Conservation (phyloP, 2,888 invertebrate genomes). For the Dusona sp. region DNA sequence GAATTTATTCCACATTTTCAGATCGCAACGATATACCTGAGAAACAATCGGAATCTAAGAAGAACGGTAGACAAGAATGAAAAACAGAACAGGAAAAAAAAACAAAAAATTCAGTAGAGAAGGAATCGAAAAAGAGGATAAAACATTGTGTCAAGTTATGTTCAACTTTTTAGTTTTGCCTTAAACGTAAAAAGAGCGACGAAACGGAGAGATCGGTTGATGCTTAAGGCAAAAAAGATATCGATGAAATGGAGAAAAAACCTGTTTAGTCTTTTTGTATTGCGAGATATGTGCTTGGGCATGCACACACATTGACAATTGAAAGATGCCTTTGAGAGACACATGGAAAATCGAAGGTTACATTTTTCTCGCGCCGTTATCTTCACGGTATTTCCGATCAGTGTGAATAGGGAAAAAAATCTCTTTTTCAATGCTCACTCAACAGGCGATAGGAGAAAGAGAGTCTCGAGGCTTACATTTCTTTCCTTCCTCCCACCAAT, state of each 20-base stretch:
- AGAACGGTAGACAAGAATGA: slow-evolving; percentile 1
- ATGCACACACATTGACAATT: not conserved
- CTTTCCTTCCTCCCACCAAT: not conserved
- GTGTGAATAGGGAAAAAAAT: slow-evolving; percentile 30
- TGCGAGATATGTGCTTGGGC: not conserved
- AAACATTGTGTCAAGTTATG: slow-evolving; percentile 21
- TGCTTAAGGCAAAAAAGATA: slow-evolving; percentile 32
- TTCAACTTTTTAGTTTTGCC: slow-evolving; percentile 7
- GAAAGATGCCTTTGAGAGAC: slow-evolving; percentile 15
- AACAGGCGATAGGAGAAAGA: slow-evolving; percentile 1
- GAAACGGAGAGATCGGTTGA: slow-evolving; percentile 47
- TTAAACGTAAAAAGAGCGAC: slow-evolving; percentile 38
- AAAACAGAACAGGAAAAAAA: slow-evolving; percentile 14
- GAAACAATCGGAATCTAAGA: slow-evolving; percentile 63
- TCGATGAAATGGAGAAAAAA: slow-evolving; percentile 38
- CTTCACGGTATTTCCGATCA: slow-evolving; percentile 39
- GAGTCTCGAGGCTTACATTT: not conserved
- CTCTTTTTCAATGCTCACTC: slow-evolving; percentile 35
- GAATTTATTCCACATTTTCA: slow-evolving; percentile 55
- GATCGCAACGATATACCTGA: slow-evolving; percentile 42
- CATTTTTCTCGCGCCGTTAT: slow-evolving; percentile 48
- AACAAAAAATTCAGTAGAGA: not conserved
- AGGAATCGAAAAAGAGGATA: slow-evolving; percentile 7
- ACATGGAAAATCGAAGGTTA: slow-evolving; percentile 21
- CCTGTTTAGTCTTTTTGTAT: slow-evolving; percentile 49